phyloP scores from a whole-genome alignment of 2,797 vertebrate genomes.

The Clangula hyemalis region DNA sequence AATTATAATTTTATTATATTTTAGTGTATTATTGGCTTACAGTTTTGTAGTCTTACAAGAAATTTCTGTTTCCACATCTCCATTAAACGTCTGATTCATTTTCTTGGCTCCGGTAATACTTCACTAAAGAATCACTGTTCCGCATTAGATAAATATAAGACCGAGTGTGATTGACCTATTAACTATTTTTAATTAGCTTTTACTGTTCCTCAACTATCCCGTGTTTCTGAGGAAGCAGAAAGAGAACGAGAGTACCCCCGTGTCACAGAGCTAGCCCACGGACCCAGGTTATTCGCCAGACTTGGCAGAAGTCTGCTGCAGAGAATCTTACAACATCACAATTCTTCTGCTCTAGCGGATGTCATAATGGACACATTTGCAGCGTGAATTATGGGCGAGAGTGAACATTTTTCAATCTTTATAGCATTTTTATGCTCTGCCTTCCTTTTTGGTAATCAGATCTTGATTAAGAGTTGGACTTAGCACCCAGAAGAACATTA shows the following conservation, averaged over 20 bases:
- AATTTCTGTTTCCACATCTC: conserved; percentile 73
- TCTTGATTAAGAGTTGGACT: conserved; percentile 70
- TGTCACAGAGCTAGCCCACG: conserved; percentile 28
- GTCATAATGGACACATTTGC: conserved; percentile 47
- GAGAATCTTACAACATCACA: conserved; percentile 46
- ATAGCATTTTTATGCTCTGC: conserved; percentile 62
- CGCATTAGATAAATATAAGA: conserved; percentile 69
- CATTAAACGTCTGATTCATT: conserved; percentile 75
- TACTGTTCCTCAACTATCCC: conserved; percentile 51
- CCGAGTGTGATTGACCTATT: conserved; percentile 68
- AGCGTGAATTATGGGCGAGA: conserved; percentile 41
- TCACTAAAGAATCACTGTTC: conserved; percentile 47
- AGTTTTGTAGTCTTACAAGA: conserved; percentile 73
- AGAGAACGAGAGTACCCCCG: conserved; percentile 4
- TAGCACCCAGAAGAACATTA: conserved; percentile 61
- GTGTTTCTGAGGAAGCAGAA: conserved; percentile 31
- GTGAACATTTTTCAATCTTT: conserved; percentile 61
- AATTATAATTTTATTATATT: conserved; percentile 67
- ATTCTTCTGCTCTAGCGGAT: conserved; percentile 54
- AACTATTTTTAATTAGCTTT: conserved; percentile 74
- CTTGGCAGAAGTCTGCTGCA: conserved; percentile 42
- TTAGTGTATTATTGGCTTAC: conserved; percentile 61
- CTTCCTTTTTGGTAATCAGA: conserved; percentile 67
- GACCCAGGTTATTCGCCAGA: conserved; percentile 35
- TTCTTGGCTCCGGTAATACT: conserved; percentile 69